A percentile compares a stretch with the other conserved stretches of the same genome.
phyloP scores from a whole-genome alignment of 1,140 invertebrate genomes.

The Drosophila subpulchrella region DNA sequence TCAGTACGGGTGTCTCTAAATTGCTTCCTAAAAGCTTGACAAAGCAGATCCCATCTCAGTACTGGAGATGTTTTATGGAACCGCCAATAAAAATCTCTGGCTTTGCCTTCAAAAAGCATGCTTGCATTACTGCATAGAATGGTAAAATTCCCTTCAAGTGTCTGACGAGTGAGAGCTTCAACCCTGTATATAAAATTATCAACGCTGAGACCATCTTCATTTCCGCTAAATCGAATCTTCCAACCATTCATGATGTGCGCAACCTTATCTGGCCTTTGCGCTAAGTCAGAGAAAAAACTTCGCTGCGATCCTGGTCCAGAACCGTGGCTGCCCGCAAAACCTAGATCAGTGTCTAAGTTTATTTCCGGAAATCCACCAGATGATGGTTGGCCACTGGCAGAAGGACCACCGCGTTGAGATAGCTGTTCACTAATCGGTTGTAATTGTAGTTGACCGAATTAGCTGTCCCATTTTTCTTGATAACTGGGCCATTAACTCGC shows the following conservation, averaged over 20 bases:
- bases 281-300: slow-evolving; percentile 1
- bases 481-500: too few species aligned
- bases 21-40: too few species aligned
- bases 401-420: neutral
- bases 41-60: too few species aligned
- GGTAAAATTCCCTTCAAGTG: too few species aligned
- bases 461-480: too few species aligned
- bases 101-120: too few species aligned
- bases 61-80: too few species aligned
- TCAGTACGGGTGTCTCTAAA: too few species aligned
- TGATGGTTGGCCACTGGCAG: neutral
- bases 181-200: slow-evolving; percentile 10
- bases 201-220: neutral
- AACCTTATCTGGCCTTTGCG: neutral
- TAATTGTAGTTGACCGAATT: too few species aligned
- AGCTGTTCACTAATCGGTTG: neutral
- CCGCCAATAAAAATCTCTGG: too few species aligned
- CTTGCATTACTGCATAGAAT: too few species aligned
- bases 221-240: slow-evolving; percentile 7
- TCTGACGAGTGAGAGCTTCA: neutral
- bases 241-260: slow-evolving; percentile 10
- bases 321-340: neutral
- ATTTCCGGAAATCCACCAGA: neutral
- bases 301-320: neutral
- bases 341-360: neutral